Base-by-base conservation (phyloP, 2,888 invertebrate genomes). In the Hyppa rectilinea region DNA sequence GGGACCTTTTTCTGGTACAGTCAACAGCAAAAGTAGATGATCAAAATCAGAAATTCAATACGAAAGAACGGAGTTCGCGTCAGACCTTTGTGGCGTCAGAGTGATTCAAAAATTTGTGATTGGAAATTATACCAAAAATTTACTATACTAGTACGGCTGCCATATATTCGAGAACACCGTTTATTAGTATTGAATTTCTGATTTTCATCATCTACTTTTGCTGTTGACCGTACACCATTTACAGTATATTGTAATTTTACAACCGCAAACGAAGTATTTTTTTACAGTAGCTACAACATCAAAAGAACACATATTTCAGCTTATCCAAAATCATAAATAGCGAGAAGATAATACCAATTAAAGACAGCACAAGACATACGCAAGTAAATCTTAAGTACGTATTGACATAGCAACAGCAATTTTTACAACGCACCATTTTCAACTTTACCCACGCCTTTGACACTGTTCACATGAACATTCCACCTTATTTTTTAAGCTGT, bases 371-470 rank as follows among this genome's bases (percentile, higher is more conserved):
- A 59, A 49, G 73, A 70, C 80, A 79, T 53, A 67, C 56, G 62
- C 71, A 75, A 84, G 78, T 76, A 80, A 77, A 80, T 70, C 63
- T 68, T 49, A 67, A 78, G 80, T 82, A 80, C 83, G 53, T 61
- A 78, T 69, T 70, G 72, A 71, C 83, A 74, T 83, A 76, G 85
- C 85, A 83, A 83, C 83, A 83, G 72, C 85, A 71, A 60, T 77
- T 72, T 76, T 63, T 73, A 75, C 83, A 87, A 88, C 87, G 88
- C 89, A 89, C 90, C 86, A 89, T 89, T 89, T 89, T 88, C 88
- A 88, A 88, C 87, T 90, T 84, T 87, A 84, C 85, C 84, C 87
- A 90, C 89, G 89, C 90, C 86, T 92, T 89, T 79, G 87, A 90
- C 68, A 78, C 23, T 0, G 31, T 78, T 26, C 70, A 38, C 83